Evolutionary conservation across 2,888 invertebrate species (phyloP).

Genomic region (Dryobotodes eremita): DNA sequence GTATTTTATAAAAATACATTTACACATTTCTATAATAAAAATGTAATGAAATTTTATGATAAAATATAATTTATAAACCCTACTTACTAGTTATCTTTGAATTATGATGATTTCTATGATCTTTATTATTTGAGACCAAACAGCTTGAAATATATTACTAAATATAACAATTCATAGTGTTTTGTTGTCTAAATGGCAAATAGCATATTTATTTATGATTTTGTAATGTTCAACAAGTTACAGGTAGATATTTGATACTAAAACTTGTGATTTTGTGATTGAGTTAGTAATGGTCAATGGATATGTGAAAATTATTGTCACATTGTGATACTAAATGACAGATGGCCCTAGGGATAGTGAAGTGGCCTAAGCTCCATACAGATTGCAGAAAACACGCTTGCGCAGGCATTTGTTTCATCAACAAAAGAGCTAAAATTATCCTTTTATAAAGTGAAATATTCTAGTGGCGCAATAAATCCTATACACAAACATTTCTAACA

Average conservation of each 20-base stretch:
- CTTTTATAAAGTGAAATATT: conserved; percentile 14
- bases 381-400: not conserved
- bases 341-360: conserved; percentile 21
- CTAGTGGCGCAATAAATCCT: conserved; percentile 18
- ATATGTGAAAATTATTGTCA: conserved; percentile 70
- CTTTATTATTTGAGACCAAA: conserved; percentile 39
- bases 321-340: conserved; percentile 30
- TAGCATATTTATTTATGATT: not conserved
- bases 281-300: conserved; percentile 25
- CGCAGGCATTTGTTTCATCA: not conserved
- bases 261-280: not conserved
- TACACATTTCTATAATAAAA: conserved; percentile 53
- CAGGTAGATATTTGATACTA: conserved; percentile 14
- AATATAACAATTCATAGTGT: not conserved
- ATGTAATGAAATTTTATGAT: conserved; percentile 46
- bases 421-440: not conserved
- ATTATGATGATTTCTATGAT: conserved; percentile 22
- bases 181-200: conserved; percentile 1
- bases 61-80: conserved; percentile 54
- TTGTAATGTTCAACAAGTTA: not conserved
- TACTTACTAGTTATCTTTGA: conserved; percentile 47
- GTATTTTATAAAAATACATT: conserved; percentile 72
- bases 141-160: conserved; percentile 25
- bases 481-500: conserved; percentile 44
- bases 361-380: conserved; percentile 45